Evolutionary conservation across 2,113 vertebrate species (phyloP).

Genomic region (Mesembrinibis cayennensis): DNA sequence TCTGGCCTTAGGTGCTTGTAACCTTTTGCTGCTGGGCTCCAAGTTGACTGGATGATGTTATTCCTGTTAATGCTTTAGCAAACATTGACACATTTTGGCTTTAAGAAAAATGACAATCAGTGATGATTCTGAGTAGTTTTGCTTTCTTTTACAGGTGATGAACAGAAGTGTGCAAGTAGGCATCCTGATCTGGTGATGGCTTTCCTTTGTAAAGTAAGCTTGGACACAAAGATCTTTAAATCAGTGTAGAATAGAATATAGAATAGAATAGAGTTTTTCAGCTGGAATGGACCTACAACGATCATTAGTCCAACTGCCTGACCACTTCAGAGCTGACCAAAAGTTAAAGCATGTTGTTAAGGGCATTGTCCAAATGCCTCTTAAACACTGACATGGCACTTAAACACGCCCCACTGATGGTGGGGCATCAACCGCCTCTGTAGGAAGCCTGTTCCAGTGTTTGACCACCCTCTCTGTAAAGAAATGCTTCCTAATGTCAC

Average conservation of each 20-base stretch:
- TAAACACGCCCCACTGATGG: too few relatives aligned
- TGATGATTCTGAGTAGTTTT: neutral
- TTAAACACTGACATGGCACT: neutral
- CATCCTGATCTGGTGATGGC: conserved; percentile 84
- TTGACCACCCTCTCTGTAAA: neutral
- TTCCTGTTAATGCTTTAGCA: neutral
- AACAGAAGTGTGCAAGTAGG: neutral
- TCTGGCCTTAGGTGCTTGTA: neutral
- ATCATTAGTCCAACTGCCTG: neutral
- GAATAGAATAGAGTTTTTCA: neutral
- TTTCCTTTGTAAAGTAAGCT: conserved; percentile 89
- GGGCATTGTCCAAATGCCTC: neutral
- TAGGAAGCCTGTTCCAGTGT: neutral
- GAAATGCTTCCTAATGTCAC: neutral
- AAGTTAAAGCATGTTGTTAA: neutral
- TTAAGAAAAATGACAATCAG: neutral
- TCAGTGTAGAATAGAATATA: accelerated
- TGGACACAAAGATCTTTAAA: neutral
- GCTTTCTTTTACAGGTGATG: conserved; percentile 19
- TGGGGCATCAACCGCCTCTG: neutral
- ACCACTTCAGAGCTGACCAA: neutral
- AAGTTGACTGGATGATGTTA: neutral
- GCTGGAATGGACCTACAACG: neutral
- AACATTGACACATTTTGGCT: neutral
- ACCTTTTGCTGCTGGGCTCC: neutral